Base-by-base conservation (phyloP, 2,113 vertebrate genomes). In the Marcusenius ussheri region DNA sequence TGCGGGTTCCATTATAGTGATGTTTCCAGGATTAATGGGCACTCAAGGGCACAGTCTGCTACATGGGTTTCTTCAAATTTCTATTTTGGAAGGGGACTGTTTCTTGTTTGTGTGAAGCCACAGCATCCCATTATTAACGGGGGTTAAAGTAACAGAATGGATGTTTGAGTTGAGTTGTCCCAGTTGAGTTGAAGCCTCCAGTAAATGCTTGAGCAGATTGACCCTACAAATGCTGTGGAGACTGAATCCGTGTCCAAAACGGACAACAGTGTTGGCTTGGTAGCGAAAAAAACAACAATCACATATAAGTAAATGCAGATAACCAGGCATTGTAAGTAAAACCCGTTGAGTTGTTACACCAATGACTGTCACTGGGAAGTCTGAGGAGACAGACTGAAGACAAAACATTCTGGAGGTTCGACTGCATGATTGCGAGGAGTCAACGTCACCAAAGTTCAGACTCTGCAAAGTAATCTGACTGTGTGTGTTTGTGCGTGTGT, bases 81-180 rank as follows among this genome's bases (percentile, higher is more conserved):
- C 94, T 96, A 95, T 95, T 95, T 95, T 93, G 3, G 90, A 92
- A 83, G 89, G 88, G 88, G 93, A 91, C 94, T 96, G 95, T 92
- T 96, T 95, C 91, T 91, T 93, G 90, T 95, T 95, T 91, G 91
- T 90, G 70, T 91, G 88, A 95, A 94, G 83, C 94, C 95, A 92
- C 94, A 94, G 89, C 92, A 94, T 95, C 93, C 93, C 95, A 94
- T 93, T 94, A 95, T 93, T 94, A 95, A 94, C 91, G 85, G 91
- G 89, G 93, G 94, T 93, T 94, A 90, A 92, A 94, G 92, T 94
- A 93, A 93, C 91, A 92, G 89, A 90, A 88, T 86, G 58, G 90
- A 53, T 90, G 93, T 94, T 95, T 93, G 11, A 50, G 49, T 15
- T 50, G 49, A 50, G 49, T 50, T 50, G 49, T 39, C 58, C 56